These are phyloP conservation scores for Monoplex corrugatus DNA, from an alignment of 2,888 invertebrate genomes.

Conservation along the genomic window DNA sequence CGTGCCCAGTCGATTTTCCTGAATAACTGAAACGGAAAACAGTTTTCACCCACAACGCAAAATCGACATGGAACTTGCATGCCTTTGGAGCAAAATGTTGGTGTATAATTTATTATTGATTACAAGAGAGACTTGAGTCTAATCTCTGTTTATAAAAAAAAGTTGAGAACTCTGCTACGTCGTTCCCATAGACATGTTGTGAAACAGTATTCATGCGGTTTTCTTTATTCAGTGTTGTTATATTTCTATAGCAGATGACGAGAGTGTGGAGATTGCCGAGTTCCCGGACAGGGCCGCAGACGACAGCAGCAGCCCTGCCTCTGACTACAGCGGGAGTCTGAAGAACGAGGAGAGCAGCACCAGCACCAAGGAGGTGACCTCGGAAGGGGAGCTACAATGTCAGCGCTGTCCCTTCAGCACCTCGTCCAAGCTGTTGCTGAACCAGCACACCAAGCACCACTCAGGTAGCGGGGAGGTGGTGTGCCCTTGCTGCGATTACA, in stretches of 20 bases:
- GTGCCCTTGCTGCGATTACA: conserved; percentile 76
- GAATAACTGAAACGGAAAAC: no score
- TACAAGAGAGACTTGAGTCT: no score
- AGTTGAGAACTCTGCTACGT: no score
- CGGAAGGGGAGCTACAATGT: conserved; percentile 51
- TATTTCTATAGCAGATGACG: neutral
- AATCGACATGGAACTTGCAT: no score
- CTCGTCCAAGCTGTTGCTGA: conserved; percentile 65
- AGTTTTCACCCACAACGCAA: no score
- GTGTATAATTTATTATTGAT: no score
- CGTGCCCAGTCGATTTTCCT: no score
- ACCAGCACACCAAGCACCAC: conserved; percentile 70
- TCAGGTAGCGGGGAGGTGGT: conserved; percentile 60
- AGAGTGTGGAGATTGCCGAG: neutral
- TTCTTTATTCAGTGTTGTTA: no score
- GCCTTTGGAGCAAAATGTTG: no score
- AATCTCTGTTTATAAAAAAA: no score
- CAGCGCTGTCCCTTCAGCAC: conserved; percentile 72
- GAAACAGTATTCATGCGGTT: no score
- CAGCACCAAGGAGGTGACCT: conserved; percentile 59
- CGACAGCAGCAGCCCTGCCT: neutral
- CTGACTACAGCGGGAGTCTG: neutral
- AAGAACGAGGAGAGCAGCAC: conserved; percentile 57
- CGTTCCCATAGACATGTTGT: no score
- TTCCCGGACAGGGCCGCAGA: neutral